phyloP scores from a whole-genome alignment of 1,140 invertebrate genomes.

The Drosophila bocki region DNA sequence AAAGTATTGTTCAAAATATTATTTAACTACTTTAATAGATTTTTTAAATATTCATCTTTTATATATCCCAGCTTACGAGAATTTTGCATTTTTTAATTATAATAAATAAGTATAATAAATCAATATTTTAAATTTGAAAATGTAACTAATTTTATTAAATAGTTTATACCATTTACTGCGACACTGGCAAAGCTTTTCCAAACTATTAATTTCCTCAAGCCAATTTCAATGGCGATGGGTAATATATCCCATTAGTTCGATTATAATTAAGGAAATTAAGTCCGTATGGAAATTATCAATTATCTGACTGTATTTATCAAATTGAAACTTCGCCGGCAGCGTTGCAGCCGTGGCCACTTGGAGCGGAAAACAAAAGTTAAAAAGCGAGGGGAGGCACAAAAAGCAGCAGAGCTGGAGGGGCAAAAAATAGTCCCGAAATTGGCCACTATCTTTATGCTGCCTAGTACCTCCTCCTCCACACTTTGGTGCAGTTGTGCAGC shows the following conservation, averaged over 20 bases:
- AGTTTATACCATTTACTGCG: neutral
- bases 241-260: slow-evolving; percentile 13
- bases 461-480: neutral
- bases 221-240: neutral
- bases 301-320: slow-evolving; percentile 15
- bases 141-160: too few relatives aligned
- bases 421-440: slow-evolving; percentile 34
- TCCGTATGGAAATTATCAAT: slow-evolving; percentile 17
- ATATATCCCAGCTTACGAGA: too few relatives aligned
- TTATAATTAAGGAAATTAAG: slow-evolving; percentile 18
- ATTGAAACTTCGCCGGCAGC: slow-evolving; percentile 4
- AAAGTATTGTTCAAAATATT: neutral
- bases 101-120: neutral
- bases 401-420: slow-evolving; percentile 1
- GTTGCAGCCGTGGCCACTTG: slow-evolving; percentile 5
- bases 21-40: too few relatives aligned
- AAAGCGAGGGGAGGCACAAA: slow-evolving; percentile 16
- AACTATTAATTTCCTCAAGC: slow-evolving; percentile 1
- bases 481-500: slow-evolving; percentile 47
- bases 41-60: too few relatives aligned
- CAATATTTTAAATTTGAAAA: neutral
- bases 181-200: neutral
- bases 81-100: neutral
- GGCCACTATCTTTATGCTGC: slow-evolving; percentile 16
- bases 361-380: slow-evolving; percentile 27